Percentiles rank a stretch among this genome's conserved stretches.
These are phyloP conservation scores for Calvadosia cruxmelitensis DNA, from an alignment of 30 jellyfish, hydroid and myxozoan genomes.

Conservation along the genomic window DNA sequence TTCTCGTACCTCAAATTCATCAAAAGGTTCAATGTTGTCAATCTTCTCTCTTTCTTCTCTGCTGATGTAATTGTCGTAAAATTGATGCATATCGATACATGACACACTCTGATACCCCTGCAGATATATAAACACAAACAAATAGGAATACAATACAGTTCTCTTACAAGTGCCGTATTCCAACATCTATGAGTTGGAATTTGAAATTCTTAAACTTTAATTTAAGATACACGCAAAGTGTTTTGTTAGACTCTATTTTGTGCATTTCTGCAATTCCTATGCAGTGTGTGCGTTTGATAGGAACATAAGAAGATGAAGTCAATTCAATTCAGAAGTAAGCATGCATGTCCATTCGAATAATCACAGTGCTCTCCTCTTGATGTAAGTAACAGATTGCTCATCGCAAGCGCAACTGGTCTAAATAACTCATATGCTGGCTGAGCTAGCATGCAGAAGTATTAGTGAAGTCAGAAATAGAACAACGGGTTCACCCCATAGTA, in stretches of 20 bases:
- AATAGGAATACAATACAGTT: no score
- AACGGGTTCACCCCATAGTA: neutral
- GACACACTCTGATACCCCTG: slow-evolving; percentile 43
- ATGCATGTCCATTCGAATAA: no score
- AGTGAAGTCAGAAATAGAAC: neutral
- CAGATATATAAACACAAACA: neutral
- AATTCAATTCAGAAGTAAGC: no score
- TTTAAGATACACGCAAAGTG: no score
- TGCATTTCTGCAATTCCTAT: no score
- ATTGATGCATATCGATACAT: slow-evolving; percentile 76
- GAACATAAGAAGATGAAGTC: no score
- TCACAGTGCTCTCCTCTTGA: no score
- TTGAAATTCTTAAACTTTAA: no score
- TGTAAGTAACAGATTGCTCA: neutral
- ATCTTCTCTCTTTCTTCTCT: slow-evolving; percentile 40
- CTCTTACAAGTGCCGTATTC: neutral
- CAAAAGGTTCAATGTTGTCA: slow-evolving; percentile 53
- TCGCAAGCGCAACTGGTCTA: neutral
- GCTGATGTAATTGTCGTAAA: slow-evolving; percentile 22
- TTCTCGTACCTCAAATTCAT: slow-evolving; percentile 64
- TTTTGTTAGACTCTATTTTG: no score
- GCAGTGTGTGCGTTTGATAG: no score
- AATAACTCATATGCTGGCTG: neutral
- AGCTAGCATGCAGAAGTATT: neutral
- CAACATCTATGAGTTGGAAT: neutral